Evolutionary conservation across 2,113 vertebrate genomes (phyloP).

Genomic region (Malurus elegans): DNA sequence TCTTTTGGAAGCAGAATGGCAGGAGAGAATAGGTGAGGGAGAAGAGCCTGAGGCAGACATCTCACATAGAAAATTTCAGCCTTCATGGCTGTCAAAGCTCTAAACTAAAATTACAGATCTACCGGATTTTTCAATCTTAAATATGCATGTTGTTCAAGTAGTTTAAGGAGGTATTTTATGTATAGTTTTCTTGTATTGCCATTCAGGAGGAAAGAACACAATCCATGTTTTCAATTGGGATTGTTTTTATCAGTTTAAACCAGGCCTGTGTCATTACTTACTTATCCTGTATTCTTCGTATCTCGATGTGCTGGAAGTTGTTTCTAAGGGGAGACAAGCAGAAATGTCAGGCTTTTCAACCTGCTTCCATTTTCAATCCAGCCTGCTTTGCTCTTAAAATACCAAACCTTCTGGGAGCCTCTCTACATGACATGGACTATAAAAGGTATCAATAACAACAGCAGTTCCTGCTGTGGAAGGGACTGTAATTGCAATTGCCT

Average conservation of each 20-base stretch:
- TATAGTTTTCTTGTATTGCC: not conserved
- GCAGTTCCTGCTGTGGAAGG: slow-evolving; percentile 28
- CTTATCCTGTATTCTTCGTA: not conserved
- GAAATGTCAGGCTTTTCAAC: slow-evolving; percentile 4
- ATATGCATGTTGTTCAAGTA: not conserved
- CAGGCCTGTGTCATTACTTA: not conserved
- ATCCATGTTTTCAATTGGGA: not conserved
- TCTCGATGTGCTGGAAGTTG: not conserved
- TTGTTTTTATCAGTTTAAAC: not conserved
- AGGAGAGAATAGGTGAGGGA: not conserved
- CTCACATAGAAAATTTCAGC: not conserved
- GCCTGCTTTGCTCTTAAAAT: not conserved
- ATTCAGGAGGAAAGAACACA: not conserved
- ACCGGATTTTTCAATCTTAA: not conserved
- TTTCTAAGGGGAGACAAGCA: not conserved
- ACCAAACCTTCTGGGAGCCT: slow-evolving; percentile 32
- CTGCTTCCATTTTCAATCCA: not conserved
- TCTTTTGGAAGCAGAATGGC: not conserved
- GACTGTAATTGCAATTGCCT: slow-evolving; percentile 12
- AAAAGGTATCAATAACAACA: slow-evolving; percentile 51
- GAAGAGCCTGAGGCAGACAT: not conserved
- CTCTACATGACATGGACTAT: slow-evolving; percentile 15
- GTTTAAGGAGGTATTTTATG: not conserved
- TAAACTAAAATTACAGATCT: not conserved
- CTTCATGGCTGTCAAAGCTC: not conserved